Evolutionary conservation across 2,797 vertebrate species (phyloP), one percentile per base, ranked within the genome.

Genomic region (Erpetoichthys calabaricus): DNA sequence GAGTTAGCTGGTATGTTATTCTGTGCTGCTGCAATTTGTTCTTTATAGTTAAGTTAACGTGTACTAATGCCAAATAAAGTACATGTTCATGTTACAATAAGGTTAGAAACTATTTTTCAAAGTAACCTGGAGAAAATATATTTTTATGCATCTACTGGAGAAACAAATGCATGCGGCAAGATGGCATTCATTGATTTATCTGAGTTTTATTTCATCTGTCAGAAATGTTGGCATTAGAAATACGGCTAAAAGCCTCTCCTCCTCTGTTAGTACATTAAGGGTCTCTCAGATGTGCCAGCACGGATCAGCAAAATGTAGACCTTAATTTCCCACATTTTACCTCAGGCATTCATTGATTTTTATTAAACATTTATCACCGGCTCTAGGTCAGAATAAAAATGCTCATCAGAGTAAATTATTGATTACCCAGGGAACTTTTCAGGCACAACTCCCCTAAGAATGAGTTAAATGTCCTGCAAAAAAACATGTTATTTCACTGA

Each of bases 221-320:
- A 61, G 42, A 58, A 7, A 49, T 45, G n/a, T 59, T 64, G 45
- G 7, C 6, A 55, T 51, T 57, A 62, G 57, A 71, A 61, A 63
- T 66, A 64, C 51, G 63, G 4, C 44, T 10, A 63, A 25, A 59
- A 62, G 55, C 3, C 56, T 57, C 4, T 6, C 51, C 45, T 10
- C 51, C 43, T 10, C 49, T 57, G 50, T 57, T 7, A 53, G 1
- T 58, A 59, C 56, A 59, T 56, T 57, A 68, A 50, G 25, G 58
- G 63, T 53, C 10, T 59, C 65, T 61, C 54, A 2, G 4, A 25
- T 68, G 67, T 55, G 51, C 7, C 56, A 49, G n/a, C 4, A 62
- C 6, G 8, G 0, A 45, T 51, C n/a, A 57, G 8, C 52, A 58
- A 6, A 58, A 61, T 3, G 53, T 57, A 52, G 41, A 10, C 8